Percentiles rank a stretch among this genome's conserved stretches.
These are phyloP conservation scores for Actenoides lindsayi DNA, from an alignment of 2,113 vertebrate genomes.

Conservation along the genomic window DNA sequence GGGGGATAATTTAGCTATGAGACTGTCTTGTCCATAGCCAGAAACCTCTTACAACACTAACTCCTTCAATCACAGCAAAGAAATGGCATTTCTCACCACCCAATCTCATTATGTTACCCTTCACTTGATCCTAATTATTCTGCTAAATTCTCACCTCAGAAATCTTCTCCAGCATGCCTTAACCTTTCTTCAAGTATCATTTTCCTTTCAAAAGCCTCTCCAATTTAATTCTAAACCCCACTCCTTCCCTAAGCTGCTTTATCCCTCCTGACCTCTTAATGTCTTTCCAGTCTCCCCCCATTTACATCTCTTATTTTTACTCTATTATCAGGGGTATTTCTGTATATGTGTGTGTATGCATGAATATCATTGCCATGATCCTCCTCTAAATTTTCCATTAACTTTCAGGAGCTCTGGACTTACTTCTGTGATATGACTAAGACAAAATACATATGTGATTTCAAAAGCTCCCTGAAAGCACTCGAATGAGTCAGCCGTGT, in stretches of 20 bases:
- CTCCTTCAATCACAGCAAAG: not conserved
- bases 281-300: not conserved
- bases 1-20: not conserved
- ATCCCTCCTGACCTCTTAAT: not conserved
- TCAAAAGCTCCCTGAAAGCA: not conserved
- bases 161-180: conserved; percentile 3
- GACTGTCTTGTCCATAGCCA: not conserved
- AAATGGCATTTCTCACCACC: conserved; percentile 24
- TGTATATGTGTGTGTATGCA: not conserved
- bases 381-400: not conserved
- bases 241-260: not conserved
- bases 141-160: not conserved
- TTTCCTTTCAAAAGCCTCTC: conserved; percentile 19
- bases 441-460: not conserved
- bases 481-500: not conserved
- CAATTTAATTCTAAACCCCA: conserved; percentile 1
- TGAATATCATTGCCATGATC: not conserved
- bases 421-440: not conserved
- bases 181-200: conserved; percentile 3
- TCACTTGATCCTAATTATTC: conserved; percentile 51
- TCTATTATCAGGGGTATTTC: not conserved
- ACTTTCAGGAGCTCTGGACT: not conserved
- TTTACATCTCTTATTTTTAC: not conserved
- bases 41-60: not conserved
- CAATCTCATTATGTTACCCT: conserved; percentile 19